These are phyloP conservation scores for Willisornis vidua DNA, from an alignment of 2,113 vertebrate species.

Conservation along the genomic window DNA sequence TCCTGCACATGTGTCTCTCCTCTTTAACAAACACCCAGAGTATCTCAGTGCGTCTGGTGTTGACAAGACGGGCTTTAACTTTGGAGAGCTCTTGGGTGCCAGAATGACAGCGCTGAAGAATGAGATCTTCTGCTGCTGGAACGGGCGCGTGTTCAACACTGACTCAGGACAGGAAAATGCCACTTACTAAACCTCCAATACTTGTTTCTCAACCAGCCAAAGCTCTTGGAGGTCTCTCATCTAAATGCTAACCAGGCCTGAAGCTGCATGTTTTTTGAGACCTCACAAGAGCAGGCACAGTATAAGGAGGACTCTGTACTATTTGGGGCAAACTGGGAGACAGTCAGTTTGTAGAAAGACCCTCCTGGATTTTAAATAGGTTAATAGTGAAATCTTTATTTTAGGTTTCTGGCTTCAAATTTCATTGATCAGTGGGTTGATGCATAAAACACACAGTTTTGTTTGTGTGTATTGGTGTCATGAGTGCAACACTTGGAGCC, in stretches of 20 bases:
- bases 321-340: accelerated
- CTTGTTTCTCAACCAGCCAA: slow-evolving; percentile 21
- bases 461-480: neutral
- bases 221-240: slow-evolving; percentile 20
- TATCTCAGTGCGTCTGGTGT: neutral
- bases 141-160: neutral
- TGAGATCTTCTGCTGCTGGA: neutral
- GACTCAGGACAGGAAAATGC: slow-evolving; percentile 37
- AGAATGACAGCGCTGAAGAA: neutral
- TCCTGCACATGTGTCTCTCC: neutral
- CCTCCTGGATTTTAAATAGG: neutral
- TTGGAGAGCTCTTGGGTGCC: neutral
- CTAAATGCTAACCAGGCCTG: neutral
- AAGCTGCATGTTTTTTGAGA: neutral
- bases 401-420: neutral
- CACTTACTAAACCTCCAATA: neutral
- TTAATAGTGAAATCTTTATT: neutral
- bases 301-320: accelerated
- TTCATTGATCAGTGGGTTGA: accelerated
- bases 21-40: neutral
- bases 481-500: neutral
- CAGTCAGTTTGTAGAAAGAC: neutral
- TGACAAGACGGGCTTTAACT: neutral
- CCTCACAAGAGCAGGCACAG: neutral
- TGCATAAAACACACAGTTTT: neutral